Conservation (phyloP, 1,140 invertebrate genomes). For the Sycophaga agraensis region DNA sequence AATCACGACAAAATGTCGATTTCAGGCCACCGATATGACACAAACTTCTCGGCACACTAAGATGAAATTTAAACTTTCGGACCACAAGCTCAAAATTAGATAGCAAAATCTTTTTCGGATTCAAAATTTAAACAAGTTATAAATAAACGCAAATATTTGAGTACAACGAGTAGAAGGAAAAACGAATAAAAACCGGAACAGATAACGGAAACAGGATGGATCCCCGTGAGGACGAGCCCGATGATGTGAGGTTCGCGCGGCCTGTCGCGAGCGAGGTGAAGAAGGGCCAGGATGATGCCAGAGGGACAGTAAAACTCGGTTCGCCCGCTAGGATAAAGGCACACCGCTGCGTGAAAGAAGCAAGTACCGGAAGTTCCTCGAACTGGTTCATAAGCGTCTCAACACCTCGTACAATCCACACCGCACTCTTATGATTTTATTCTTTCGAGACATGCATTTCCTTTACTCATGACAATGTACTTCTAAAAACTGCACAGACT, state of each 20-base stretch:
- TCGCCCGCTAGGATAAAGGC: too few relatives aligned
- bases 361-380: too few relatives aligned
- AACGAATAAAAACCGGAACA: too few relatives aligned
- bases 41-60: neutral
- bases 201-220: too few relatives aligned
- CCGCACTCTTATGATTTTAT: too few relatives aligned
- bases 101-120: neutral
- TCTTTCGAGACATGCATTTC: too few relatives aligned
- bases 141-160: constrained; percentile 6
- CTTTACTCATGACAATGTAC: too few relatives aligned
- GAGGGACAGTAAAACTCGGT: neutral
- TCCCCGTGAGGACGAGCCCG: constrained; percentile 38
- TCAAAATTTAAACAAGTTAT: constrained; percentile 6
- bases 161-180: constrained; percentile 26
- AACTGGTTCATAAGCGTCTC: too few relatives aligned
- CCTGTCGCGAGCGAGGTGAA: constrained; percentile 41
- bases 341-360: constrained; percentile 4
- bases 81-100: constrained; percentile 5
- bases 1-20: neutral
- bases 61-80: constrained; percentile 14
- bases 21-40: neutral
- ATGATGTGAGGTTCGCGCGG: constrained; percentile 36
- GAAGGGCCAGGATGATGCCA: constrained; percentile 33
- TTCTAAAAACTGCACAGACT: too few relatives aligned
- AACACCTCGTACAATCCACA: too few relatives aligned